Conservation (phyloP, 2,113 vertebrate species). For the Cephalopterus ornatus region DNA sequence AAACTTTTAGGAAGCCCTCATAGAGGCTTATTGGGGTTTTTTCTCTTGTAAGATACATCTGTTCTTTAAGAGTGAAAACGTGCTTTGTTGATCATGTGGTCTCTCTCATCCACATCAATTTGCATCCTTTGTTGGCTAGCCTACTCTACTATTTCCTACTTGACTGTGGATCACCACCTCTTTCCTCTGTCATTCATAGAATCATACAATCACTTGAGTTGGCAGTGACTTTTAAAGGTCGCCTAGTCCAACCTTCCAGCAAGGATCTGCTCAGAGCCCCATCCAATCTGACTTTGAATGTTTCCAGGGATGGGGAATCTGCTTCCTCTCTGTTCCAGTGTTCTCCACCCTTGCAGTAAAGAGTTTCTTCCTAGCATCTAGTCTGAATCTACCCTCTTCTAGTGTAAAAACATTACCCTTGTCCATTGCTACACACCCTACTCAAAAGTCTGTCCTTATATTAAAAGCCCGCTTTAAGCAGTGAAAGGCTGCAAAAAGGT, state of each 20-base stretch:
- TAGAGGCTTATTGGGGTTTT: rapidly evolving
- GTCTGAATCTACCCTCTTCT: neutral
- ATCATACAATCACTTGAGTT: neutral
- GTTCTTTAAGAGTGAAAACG: neutral
- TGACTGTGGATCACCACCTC: neutral
- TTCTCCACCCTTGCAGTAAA: neutral
- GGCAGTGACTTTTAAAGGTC: neutral
- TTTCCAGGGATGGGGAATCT: neutral
- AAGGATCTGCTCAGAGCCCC: neutral
- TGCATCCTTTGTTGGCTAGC: neutral
- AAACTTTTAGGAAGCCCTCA: neutral
- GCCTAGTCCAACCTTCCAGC: neutral
- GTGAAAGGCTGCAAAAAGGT: neutral
- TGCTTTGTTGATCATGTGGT: neutral
- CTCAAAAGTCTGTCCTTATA: neutral
- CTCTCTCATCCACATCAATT: neutral
- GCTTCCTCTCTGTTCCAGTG: neutral
- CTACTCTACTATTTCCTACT: neutral
- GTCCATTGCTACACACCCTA: neutral
- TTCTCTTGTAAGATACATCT: neutral
- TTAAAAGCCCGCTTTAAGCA: neutral
- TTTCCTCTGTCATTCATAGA: neutral
- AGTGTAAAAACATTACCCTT: neutral
- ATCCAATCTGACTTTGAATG: neutral
- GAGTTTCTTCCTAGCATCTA: neutral